These are phyloP conservation scores for Cardiocondyla obscurior DNA, from an alignment of 1,140 invertebrate genomes.

Conservation along the genomic window DNA sequence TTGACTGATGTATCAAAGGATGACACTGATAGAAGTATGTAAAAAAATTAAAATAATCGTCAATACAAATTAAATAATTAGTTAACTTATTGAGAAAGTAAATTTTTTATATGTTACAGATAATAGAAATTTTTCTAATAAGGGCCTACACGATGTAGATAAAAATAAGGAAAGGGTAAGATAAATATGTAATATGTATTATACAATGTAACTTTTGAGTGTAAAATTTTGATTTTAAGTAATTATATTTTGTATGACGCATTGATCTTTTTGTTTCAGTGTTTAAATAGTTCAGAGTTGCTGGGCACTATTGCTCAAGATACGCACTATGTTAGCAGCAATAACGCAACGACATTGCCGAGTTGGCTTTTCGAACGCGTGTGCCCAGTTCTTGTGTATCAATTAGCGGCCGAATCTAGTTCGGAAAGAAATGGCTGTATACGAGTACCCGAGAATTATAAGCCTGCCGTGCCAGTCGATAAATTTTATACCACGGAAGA, in stretches of 20 bases:
- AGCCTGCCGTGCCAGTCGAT: slow-evolving; percentile 60
- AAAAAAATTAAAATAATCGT: slow-evolving; percentile 59
- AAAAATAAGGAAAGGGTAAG: slow-evolving; percentile 65
- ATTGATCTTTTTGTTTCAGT: slow-evolving; percentile 73
- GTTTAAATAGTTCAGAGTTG: slow-evolving; percentile 80
- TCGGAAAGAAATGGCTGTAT: slow-evolving; percentile 85
- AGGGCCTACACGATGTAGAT: slow-evolving; percentile 60
- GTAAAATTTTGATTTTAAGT: neutral
- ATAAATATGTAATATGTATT: neutral
- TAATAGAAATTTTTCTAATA: slow-evolving; percentile 55
- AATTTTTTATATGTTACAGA: slow-evolving; percentile 42
- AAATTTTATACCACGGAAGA: slow-evolving; percentile 55
- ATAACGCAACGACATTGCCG: slow-evolving; percentile 75
- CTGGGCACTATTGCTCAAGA: slow-evolving; percentile 76
- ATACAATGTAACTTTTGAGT: neutral
- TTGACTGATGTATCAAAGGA: slow-evolving; percentile 72
- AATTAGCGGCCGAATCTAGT: slow-evolving; percentile 84
- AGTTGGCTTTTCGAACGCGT: slow-evolving; percentile 83
- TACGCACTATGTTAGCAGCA: slow-evolving; percentile 56
- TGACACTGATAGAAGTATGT: slow-evolving; percentile 64
- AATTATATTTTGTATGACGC: neutral
- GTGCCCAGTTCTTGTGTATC: slow-evolving; percentile 88
- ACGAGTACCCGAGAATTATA: slow-evolving; percentile 77
- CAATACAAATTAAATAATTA: neutral
- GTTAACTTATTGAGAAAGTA: neutral